Conservation (phyloP, 2,797 vertebrate species). For the Poecilia gillii region DNA sequence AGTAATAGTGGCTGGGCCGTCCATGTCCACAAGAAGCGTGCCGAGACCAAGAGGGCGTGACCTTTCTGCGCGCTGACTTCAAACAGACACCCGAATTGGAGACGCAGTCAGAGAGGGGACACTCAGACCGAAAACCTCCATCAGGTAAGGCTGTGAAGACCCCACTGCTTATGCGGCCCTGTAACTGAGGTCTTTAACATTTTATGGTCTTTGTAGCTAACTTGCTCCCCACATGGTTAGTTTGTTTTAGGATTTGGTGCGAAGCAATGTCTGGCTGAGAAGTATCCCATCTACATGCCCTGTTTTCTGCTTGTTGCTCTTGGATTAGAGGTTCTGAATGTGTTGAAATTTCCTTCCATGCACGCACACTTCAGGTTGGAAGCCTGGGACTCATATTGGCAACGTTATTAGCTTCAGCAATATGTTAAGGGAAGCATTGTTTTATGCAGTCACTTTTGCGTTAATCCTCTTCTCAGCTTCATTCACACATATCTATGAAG, state of each 20-base stretch:
- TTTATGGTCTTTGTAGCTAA: constrained; percentile 75
- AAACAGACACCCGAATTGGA: constrained; percentile 83
- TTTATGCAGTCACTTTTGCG: not conserved
- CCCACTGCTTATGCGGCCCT: constrained; percentile 75
- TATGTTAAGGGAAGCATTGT: not conserved
- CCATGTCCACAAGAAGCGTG: constrained; percentile 67
- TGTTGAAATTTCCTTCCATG: constrained; percentile 49
- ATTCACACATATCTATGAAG: not conserved
- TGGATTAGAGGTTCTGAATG: constrained; percentile 67
- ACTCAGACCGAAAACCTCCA: constrained; percentile 79
- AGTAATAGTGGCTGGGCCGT: constrained; percentile 71
- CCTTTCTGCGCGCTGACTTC: constrained; percentile 82
- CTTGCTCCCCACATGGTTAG: constrained; percentile 56
- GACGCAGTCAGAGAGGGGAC: constrained; percentile 75
- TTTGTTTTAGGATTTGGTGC: constrained; percentile 56
- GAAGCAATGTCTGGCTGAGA: constrained; percentile 68
- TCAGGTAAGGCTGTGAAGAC: constrained; percentile 87
- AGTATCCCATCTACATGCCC: constrained; percentile 69
- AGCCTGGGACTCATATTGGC: constrained; percentile 7
- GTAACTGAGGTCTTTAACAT: constrained; percentile 75
- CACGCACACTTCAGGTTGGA: constrained; percentile 31
- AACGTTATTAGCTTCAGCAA: not conserved
- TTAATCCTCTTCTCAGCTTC: not conserved
- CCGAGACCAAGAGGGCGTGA: constrained; percentile 80
- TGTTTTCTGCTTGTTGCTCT: constrained; percentile 68